Evolutionary conservation across 1,140 invertebrate genomes (phyloP), one percentile per base, ranked within the genome.

Genomic region (Lanistes nyassanus): DNA sequence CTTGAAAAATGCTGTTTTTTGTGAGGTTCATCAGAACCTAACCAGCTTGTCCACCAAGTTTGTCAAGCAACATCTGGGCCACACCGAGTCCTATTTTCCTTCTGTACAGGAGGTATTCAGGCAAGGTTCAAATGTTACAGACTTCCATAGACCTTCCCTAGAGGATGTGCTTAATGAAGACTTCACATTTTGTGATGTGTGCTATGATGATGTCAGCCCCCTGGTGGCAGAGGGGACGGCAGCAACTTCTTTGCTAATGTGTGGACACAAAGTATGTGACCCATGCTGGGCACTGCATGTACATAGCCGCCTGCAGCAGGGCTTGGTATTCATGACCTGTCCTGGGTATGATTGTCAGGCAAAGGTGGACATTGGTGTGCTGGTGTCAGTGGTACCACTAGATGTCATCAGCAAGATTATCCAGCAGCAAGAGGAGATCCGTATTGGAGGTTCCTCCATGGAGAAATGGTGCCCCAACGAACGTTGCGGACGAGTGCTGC

Each of bases 381-480:
- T 78, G 66, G 6, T 78, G 67, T 68, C 65, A 29, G 37, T 78
- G n/a, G 47, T 62, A 9, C 62, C 62, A 37, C 56, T 78, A n/a
- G 56, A 64, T 31, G 58, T 69, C 42, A 58, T 78, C 31, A 62
- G 66, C 3, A 60, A 66, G 36, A 21, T 73, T 29, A 34, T 67
- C n/a, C 39, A 78, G 36, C 56, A 68, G 11, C 67, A 60, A 29
- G 55, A 70, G 6, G 62, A 53, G 29, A 47, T 64, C 34, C 34
- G 56, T 37, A 65, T 71, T 13, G 56, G 74, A 29, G 62, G 21
- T 26, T 68, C 53, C 9, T 37, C 21, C 11, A 78, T 37, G n/a
- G 42, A 55, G 26, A 78, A 78, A 42, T 78, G 77, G 77, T 78
- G 77, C 26, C 77, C 77, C 19, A 70, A 66, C 26, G 53, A 67